Base-by-base conservation (phyloP, 2,888 invertebrate species). In the Epinotia ramella region DNA sequence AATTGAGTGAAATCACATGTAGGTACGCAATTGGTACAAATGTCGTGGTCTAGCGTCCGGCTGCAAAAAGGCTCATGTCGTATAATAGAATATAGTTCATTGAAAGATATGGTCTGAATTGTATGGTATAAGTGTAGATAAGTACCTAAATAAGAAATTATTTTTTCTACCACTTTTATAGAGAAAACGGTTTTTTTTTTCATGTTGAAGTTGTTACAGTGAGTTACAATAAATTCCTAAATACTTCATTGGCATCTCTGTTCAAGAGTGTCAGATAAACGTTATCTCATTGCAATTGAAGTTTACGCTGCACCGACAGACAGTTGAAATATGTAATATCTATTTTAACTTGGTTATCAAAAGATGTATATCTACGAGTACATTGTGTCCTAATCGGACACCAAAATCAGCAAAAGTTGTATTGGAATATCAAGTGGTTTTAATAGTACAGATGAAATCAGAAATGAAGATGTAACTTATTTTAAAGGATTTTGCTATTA, bases 1-100 rank as follows among this genome's bases (percentile, higher is more conserved):
- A 93, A 93, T 92, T 90, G 93, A 92, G 91, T 91, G 94, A 93
- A 94, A 92, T 93, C 90, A 88, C 91, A 90, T 92, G 93, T 90
- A 90, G 20, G 59, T 74, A 40, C 84, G 88, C 86, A 87, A 93
- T 93, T 92, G 93, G 93, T 92, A 89, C 85, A 82, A 82, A 84
- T 81, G 81, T 81, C 28, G n/a, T 69, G 20, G 59, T 69, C 59
- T 46, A 59, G 69, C 28, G 13, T 69, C 59, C 44, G 46, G 46
- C n/a, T 59, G 6, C 59, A 69, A 46, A 0, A 46, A n/a, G 0
- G 18, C 40, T 68, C 16, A 44, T 6, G 40, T 59, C 59, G 20
- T 59, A 16, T 4, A 49, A 16, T 5, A 40, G 6, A 53, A n/a
- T 53, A 53, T 13, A 53, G n/a, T 6, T 53, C 7, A 7, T n/a